Percentiles rank a stretch among this genome's conserved stretches.
Conservation (phyloP, 1,140 invertebrate species). For the Melitaea cinxia region DNA sequence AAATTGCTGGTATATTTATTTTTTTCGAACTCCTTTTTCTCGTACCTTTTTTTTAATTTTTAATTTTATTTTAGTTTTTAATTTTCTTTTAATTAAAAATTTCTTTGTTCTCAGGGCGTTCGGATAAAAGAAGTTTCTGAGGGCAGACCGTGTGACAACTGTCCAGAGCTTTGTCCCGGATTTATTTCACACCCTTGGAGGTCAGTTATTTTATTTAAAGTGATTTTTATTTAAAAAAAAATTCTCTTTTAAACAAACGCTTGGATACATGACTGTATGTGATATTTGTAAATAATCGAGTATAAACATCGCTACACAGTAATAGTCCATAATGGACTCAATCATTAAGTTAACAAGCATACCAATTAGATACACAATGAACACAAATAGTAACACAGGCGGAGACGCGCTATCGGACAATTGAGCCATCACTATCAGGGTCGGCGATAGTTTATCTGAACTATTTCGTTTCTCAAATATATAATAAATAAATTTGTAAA, state of each 20-base stretch:
- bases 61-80: not conserved
- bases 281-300: not conserved
- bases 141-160: constrained; percentile 91
- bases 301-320: not conserved
- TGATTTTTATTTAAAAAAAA: not conserved
- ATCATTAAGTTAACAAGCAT: constrained; percentile 25
- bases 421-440: constrained; percentile 47
- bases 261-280: not conserved
- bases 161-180: constrained; percentile 89
- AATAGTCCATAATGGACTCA: constrained; percentile 23
- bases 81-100: constrained; percentile 4
- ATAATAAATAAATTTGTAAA: constrained; percentile 46
- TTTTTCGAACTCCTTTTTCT: too few relatives aligned
- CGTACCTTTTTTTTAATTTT: not conserved
- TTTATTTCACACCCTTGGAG: constrained; percentile 92
- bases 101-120: constrained; percentile 85
- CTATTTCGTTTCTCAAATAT: constrained; percentile 42
- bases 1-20: constrained; percentile 35
- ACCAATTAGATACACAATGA: constrained; percentile 31
- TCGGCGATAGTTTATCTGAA: constrained; percentile 51
- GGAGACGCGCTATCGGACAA: constrained; percentile 37
- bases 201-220: constrained; percentile 80
- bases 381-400: constrained; percentile 27
- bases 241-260: not conserved
- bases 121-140: constrained; percentile 92